phyloP scores from a whole-genome alignment of 2,797 vertebrate species.

The Bucorvus abyssinicus region DNA sequence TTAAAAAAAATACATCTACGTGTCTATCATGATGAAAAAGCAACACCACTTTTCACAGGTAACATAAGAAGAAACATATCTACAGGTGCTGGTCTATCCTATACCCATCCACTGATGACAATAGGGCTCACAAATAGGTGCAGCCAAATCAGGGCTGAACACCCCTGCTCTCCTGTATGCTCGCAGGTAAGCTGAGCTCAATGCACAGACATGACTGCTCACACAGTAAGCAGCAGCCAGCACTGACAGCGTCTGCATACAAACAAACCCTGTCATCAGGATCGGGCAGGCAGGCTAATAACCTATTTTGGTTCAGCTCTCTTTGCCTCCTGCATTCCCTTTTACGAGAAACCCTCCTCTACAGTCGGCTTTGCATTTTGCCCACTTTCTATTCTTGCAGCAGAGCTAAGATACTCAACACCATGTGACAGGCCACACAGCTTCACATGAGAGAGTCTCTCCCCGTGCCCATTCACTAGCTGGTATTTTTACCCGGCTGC shows the following conservation, averaged over 20 bases:
- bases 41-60: not conserved
- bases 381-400: conserved; percentile 44
- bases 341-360: not conserved
- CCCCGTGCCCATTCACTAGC: not conserved
- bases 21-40: not conserved
- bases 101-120: not conserved
- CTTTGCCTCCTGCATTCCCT: not conserved
- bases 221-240: not conserved
- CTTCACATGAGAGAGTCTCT: conserved; percentile 6
- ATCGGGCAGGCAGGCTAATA: not conserved
- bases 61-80: not conserved
- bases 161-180: not conserved
- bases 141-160: not conserved
- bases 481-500: conserved; percentile 42
- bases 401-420: not conserved
- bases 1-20: not conserved
- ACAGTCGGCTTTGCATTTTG: not conserved
- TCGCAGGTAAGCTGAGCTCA: not conserved
- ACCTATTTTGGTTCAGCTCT: not conserved
- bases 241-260: not conserved
- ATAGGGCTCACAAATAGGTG: not conserved
- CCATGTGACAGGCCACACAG: conserved; percentile 19
- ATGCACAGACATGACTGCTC: not conserved
- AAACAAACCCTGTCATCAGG: not conserved
- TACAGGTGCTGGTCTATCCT: not conserved